Evolutionary conservation across 2,797 vertebrate species (phyloP).

Genomic region (Allobates femoralis): DNA sequence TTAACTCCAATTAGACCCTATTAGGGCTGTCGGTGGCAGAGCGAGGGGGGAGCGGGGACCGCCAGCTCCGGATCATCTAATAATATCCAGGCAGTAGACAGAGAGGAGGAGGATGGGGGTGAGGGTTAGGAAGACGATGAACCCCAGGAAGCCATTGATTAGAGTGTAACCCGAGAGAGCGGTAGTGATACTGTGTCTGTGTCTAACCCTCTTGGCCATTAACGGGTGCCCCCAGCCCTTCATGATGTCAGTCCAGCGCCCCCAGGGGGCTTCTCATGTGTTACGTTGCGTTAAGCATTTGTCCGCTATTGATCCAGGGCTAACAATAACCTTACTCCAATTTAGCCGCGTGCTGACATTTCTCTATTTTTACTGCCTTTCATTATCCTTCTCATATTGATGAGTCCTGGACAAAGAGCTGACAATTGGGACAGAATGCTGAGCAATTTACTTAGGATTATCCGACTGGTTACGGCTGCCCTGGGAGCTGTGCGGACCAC

Average conservation of each 20-base stretch:
- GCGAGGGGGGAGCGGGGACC: constrained; percentile 34
- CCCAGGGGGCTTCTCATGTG: constrained; percentile 20
- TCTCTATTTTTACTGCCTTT: constrained; percentile 43
- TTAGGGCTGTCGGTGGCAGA: constrained; percentile 67
- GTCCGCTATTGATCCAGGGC: constrained; percentile 48
- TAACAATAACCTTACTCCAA: constrained; percentile 58
- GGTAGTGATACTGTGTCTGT: constrained; percentile 11
- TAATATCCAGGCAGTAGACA: constrained; percentile 63
- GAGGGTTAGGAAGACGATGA: constrained; percentile 50
- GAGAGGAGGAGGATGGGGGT: constrained; percentile 35
- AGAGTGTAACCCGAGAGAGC: constrained; percentile 68
- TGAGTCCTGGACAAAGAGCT: constrained; percentile 14
- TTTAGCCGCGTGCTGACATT: constrained; percentile 51
- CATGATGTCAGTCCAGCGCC: not conserved
- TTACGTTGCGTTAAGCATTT: constrained; percentile 17
- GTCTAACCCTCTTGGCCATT: not conserved
- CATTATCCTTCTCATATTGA: not conserved
- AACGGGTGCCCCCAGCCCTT: not conserved
- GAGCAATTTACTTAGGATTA: not conserved
- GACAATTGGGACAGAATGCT: not conserved
- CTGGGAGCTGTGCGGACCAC: not conserved
- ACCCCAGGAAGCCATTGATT: constrained; percentile 75
- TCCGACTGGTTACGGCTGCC: not conserved
- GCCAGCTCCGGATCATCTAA: constrained; percentile 52
- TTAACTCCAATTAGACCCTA: constrained; percentile 79